phyloP scores from a whole-genome alignment of 2,888 invertebrate genomes.

The Diploptera punctata region DNA sequence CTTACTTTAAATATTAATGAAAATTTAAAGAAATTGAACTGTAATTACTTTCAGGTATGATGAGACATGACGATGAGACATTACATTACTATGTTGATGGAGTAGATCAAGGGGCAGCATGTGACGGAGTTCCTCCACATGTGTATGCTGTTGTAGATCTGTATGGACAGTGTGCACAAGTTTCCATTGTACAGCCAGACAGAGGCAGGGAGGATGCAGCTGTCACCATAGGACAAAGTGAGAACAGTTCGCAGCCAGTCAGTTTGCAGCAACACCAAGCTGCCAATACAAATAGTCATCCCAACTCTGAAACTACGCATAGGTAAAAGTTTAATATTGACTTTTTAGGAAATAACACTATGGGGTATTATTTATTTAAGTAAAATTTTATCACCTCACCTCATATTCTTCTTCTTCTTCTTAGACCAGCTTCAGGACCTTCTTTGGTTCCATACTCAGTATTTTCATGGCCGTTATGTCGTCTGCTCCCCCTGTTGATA shows the following conservation, averaged over 20 bases:
- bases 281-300: constrained; percentile 29
- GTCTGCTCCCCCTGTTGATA: no score
- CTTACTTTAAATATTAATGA: no score
- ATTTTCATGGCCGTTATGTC: no score
- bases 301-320: constrained; percentile 35
- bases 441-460: no score
- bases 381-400: no score
- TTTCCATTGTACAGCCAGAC: constrained; percentile 56
- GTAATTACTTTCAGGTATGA: constrained; percentile 76
- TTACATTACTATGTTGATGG: constrained; percentile 88
- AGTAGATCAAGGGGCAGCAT: constrained; percentile 85
- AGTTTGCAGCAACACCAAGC: constrained; percentile 29
- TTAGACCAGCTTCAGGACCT: no score
- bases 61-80: constrained; percentile 83
- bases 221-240: constrained; percentile 22
- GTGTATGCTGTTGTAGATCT: constrained; percentile 95
- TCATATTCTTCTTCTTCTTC: no score
- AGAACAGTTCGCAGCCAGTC: constrained; percentile 35
- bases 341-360: no score
- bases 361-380: no score
- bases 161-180: constrained; percentile 95
- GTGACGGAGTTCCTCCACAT: constrained; percentile 76
- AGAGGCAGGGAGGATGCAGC: constrained; percentile 26
- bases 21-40: no score
- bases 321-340: no score